Conservation (phyloP, 2,113 vertebrate species). For the Meleagris gallopavo region DNA sequence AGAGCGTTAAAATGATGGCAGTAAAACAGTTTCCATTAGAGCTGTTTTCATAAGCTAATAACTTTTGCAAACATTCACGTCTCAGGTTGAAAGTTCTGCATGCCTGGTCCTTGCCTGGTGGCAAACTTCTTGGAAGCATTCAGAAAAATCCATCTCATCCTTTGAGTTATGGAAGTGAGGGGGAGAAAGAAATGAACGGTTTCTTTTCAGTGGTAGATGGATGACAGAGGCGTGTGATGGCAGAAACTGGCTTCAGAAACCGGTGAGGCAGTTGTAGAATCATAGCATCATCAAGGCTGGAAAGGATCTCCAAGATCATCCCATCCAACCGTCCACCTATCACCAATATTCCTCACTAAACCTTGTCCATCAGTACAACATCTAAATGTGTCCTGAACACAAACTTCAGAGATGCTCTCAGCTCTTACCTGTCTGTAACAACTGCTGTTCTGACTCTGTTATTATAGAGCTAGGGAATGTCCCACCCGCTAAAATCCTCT, state of each 20-base stretch:
- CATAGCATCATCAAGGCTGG: too few species aligned
- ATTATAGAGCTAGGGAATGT: background rate
- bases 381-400: too few species aligned
- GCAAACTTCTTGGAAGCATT: background rate
- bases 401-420: too few species aligned
- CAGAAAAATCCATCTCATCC: background rate
- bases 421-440: background rate
- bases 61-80: slow-evolving; percentile 57
- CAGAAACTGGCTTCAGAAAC: background rate
- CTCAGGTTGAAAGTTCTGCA: slow-evolving; percentile 4
- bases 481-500: background rate
- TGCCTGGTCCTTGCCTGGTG: slow-evolving; percentile 6
- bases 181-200: background rate
- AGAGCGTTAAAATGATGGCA: slow-evolving; percentile 52
- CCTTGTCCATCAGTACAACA: too few species aligned
- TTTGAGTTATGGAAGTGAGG: background rate
- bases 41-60: slow-evolving; percentile 60
- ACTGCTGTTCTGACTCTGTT: background rate
- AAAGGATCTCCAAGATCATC: too few species aligned
- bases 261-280: background rate
- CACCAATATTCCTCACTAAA: too few species aligned
- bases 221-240: background rate
- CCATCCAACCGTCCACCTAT: too few species aligned
- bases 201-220: background rate
- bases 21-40: slow-evolving; percentile 68